Conservation (phyloP, 2,797 vertebrate genomes). For the Hippoglossus hippoglossus region DNA sequence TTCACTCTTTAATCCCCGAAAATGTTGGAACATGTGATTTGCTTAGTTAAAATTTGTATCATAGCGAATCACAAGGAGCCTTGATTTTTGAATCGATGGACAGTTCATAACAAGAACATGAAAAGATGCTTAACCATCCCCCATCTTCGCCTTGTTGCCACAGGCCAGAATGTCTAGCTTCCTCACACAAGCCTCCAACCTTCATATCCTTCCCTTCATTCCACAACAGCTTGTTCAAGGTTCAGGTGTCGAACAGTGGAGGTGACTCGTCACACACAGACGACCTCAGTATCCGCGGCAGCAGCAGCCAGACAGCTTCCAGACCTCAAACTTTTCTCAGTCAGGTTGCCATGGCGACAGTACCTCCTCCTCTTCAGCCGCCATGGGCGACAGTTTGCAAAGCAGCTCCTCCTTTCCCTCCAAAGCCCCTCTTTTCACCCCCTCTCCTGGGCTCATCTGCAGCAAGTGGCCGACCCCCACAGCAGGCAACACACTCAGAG, state of each 20-base stretch:
- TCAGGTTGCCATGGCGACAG: conserved; percentile 76
- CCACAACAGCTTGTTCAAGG: conserved; percentile 78
- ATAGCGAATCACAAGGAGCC: background rate
- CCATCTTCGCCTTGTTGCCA: conserved; percentile 9
- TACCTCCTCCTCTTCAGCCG: conserved; percentile 61
- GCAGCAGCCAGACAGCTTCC: conserved; percentile 65
- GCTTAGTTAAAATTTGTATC: background rate
- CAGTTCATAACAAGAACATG: background rate
- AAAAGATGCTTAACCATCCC: conserved; percentile 23
- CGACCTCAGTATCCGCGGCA: conserved; percentile 53
- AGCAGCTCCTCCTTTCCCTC: conserved; percentile 55
- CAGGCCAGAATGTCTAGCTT: conserved; percentile 6
- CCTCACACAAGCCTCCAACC: conserved; percentile 9
- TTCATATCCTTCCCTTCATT: conserved; percentile 17
- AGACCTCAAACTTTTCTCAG: conserved; percentile 74
- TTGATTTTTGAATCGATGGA: conserved; percentile 11
- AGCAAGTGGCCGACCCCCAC: conserved; percentile 61
- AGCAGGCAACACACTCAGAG: conserved; percentile 60
- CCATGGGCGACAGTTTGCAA: conserved; percentile 64
- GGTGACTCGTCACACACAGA: conserved; percentile 62
- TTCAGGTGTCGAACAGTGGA: conserved; percentile 62
- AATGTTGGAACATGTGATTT: conserved; percentile 3
- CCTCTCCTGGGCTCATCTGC: conserved; percentile 67
- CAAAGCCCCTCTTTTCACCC: conserved; percentile 49
- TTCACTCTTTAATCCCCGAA: conserved; percentile 18